Evolutionary conservation across 2,113 vertebrate genomes (phyloP), one percentile per base, ranked within the genome.

Genomic region (Macaca mulatta): DNA sequence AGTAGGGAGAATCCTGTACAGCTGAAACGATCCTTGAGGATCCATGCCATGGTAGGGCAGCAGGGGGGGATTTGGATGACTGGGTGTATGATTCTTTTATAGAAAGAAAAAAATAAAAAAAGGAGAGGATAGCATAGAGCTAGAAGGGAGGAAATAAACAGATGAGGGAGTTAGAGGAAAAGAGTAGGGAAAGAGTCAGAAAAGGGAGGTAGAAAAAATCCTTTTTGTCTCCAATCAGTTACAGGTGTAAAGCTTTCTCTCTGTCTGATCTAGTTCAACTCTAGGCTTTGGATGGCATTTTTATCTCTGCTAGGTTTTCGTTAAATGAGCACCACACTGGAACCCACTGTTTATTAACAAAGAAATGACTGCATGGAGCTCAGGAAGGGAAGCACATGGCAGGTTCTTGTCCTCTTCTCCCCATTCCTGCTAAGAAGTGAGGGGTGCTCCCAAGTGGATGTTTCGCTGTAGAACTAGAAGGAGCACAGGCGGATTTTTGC

Each of bases 31-130:
- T 14, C 22, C 89, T 40, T 25, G 20, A 43, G 27, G 38, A n/a
- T 9, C 4, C 45, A 13, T 2, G 3, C 8, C 70, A 17, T 0
- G 3, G 38, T 0, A 3, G 6, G 9, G 25, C 9, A n/a, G 16
- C 45, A 9, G 23, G 8, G 6, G 59, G 59, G 35, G 27, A 35
- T 85, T 3, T 13, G 16, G n/a, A 35, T 0, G 7, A 4, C 3
- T 43, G 52, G n/a, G 40, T 27, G 23, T 25, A 22, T 40, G 43
- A 12, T 67, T 79, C 7, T 84, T 48, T 69, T 43, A 52, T 0
- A 43, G 38, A 11, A 16, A 57, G 8, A 8, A 61, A 18, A 35
- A 11, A 27, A 32, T 38, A 20, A 32, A 40, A 78, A 45, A 27
- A 13, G 11, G 30, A 8, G 38, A n/a, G 32, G 27, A 48, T 16